A percentile compares a stretch with the other conserved stretches of the same genome.
Evolutionary conservation across 2,797 vertebrate genomes (phyloP).

Genomic region (Leuciscus waleckii): DNA sequence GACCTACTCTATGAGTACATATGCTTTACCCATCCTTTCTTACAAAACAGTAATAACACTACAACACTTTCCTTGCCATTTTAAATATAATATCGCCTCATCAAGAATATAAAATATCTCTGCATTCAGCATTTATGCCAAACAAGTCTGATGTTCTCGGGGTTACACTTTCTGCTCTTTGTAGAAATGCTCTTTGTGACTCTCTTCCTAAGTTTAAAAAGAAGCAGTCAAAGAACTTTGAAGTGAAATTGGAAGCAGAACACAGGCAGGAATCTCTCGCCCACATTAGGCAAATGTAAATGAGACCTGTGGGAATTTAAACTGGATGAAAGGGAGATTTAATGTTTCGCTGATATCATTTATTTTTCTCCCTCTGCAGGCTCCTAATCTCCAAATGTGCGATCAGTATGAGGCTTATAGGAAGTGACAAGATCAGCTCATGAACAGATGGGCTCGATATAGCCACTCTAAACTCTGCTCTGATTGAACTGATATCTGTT

Average conservation of each 20-base stretch:
- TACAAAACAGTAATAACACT: not conserved
- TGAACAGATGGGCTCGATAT: constrained; percentile 37
- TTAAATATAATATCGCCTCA: not conserved
- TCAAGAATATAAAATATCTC: constrained; percentile 1
- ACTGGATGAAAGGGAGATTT: constrained; percentile 40
- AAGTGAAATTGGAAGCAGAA: constrained; percentile 51
- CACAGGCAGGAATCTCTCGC: constrained; percentile 46
- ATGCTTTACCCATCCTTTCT: not conserved
- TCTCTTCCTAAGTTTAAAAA: constrained; percentile 39
- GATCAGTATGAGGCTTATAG: constrained; percentile 22
- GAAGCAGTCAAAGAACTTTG: constrained; percentile 37
- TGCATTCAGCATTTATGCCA: not conserved
- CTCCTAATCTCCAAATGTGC: constrained; percentile 34
- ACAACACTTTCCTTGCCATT: not conserved
- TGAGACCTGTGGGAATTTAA: constrained; percentile 35
- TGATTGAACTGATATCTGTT: constrained; percentile 21
- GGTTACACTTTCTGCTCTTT: constrained; percentile 8
- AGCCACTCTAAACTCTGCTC: constrained; percentile 5
- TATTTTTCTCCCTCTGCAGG: constrained; percentile 16
- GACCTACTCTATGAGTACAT: not conserved
- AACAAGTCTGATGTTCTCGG: not conserved
- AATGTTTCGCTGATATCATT: constrained; percentile 40
- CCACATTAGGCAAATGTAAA: constrained; percentile 36
- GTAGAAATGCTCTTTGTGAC: not conserved
- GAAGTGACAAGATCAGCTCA: constrained; percentile 39